Conservation (phyloP, 1,140 invertebrate species). For the Batillaria attramentaria region DNA sequence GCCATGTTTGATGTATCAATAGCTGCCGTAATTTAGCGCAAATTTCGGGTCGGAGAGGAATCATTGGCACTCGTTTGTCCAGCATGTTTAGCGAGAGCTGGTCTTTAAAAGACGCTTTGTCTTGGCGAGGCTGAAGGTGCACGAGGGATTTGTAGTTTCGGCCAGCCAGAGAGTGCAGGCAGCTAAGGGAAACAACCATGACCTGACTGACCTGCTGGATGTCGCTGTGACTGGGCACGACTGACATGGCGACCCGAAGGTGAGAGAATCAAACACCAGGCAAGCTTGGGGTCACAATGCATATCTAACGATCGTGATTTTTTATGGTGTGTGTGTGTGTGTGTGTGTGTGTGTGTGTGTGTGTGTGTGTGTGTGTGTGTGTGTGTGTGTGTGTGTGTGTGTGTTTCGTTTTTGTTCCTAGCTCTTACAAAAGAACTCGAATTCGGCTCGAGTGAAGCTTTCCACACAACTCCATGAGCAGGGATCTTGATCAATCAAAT, state of each 20-base stretch:
- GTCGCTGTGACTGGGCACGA: too few species aligned
- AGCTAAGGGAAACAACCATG: too few species aligned
- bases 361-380: constrained; percentile 3
- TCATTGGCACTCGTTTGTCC: not conserved
- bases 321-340: constrained; percentile 2
- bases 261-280: too few species aligned
- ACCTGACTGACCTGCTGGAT: too few species aligned
- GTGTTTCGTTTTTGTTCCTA: too few species aligned
- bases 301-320: too few species aligned
- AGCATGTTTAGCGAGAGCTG: not conserved
- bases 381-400: constrained; percentile 20
- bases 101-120: not conserved
- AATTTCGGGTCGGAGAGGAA: not conserved
- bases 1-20: constrained; percentile 1
- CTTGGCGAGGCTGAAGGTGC: not conserved
- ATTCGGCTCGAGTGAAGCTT: too few species aligned
- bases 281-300: too few species aligned
- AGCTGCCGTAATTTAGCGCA: constrained; percentile 7
- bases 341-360: constrained; percentile 19
- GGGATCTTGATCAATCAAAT: too few species aligned
- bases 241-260: too few species aligned
- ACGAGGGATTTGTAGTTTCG: not conserved
- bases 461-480: too few species aligned
- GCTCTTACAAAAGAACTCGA: too few species aligned
- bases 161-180: not conserved